These are phyloP conservation scores for Neogobius melanostomus DNA, from an alignment of 2,113 vertebrate genomes.

Conservation along the genomic window DNA sequence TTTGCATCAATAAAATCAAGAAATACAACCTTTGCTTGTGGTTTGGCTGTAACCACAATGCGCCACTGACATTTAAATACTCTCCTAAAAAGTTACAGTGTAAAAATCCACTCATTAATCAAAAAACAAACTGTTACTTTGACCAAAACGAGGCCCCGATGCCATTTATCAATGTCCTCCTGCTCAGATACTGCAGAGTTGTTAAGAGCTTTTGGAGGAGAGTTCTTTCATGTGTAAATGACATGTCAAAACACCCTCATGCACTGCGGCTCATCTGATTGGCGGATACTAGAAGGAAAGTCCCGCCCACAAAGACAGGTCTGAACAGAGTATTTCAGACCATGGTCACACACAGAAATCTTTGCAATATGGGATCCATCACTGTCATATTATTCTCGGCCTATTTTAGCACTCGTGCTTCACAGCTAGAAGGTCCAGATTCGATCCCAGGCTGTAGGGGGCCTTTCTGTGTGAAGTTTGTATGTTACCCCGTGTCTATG, in stretches of 20 bases:
- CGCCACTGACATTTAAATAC: too few relatives aligned
- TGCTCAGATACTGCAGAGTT: neutral
- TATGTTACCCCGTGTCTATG: too few relatives aligned
- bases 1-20: too few relatives aligned
- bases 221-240: conserved; percentile 5
- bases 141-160: neutral
- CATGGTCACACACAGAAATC: too few relatives aligned
- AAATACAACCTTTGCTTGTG: too few relatives aligned
- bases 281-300: conserved; percentile 11
- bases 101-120: neutral
- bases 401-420: too few relatives aligned
- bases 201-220: conserved; percentile 3
- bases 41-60: too few relatives aligned
- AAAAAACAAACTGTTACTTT: neutral
- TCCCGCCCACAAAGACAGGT: conserved; percentile 25
- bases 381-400: too few relatives aligned
- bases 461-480: too few relatives aligned
- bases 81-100: neutral
- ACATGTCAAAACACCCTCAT: conserved; percentile 44
- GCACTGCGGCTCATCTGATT: conserved; percentile 22
- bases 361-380: too few relatives aligned
- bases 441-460: too few relatives aligned
- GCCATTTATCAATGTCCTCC: neutral
- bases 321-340: neutral
- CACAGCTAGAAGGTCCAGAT: too few relatives aligned